Base-by-base conservation (phyloP, 2,113 vertebrate genomes). In the Epinephelus lanceolatus region DNA sequence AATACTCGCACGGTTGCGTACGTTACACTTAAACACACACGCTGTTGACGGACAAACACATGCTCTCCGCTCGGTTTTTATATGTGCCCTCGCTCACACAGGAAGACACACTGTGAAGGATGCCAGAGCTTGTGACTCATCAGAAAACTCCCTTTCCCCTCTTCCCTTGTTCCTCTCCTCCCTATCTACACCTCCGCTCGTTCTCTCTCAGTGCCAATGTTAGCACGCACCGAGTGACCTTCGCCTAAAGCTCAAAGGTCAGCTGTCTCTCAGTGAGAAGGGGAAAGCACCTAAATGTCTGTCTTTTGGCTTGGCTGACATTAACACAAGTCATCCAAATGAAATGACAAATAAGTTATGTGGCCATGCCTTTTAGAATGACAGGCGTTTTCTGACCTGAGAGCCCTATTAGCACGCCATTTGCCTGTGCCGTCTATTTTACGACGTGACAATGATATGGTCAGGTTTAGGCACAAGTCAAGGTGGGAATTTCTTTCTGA, bases 41-140 rank as follows among this genome's bases (percentile, higher is more conserved):
- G 18, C 45, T 66, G 78, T 69, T 88, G 84, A 88, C 4, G 30
- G 74, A 92, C 84, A 69, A 80, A 89, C 86, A 86, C 66, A 73
- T 70, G 79, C 59, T 59, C 68, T 37, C 1, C 13, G 6, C 57
- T 78, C 25, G 71, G 30, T n/a, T 47, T 17, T 47, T 42, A 51
- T 61, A 45, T 47, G 55, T 68, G 51, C 65, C 69, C 56, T 66
- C 61, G 18, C 62, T 73, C 71, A n/a, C 71, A 67, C 67, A 66
- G 53, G 42, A 56, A 62, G 76, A 47, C 80, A 40, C 23, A 33
- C 18, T 49, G 53, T 78, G 33, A 52, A 72, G 42, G 84, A 82
- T 79, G 83, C 87, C 86, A 89, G 57, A 71, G 55, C 71, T 70
- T 30, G 52, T 80, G 92, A 93, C 89, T 92, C 92, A 83, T 86